Evolutionary conservation across 2,797 vertebrate species (phyloP), one percentile per base, ranked within the genome.

Genomic region (Merluccius polli): DNA sequence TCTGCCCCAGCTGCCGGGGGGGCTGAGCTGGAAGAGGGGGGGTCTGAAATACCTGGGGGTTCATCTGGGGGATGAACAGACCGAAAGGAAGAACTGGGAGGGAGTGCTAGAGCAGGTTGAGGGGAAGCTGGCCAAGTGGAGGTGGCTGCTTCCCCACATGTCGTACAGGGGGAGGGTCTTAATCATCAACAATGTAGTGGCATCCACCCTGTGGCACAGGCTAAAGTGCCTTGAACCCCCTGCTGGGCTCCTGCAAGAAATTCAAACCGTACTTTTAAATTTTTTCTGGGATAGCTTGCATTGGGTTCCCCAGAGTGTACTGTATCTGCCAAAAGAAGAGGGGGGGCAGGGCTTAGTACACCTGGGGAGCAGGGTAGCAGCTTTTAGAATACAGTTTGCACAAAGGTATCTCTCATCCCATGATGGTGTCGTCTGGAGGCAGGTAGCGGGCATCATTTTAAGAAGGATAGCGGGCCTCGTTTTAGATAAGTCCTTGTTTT

Each of bases 331-430:
- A 15, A 72, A 7, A 65, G 76, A 73, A 7, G 59, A 48, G 30
- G 63, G 63, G 36, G 71, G 71, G 18, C 76, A 73, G 38, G 65
- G 65, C 32, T 29, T 78, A 5, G 16, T 78, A 63, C 72, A 73
- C 16, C 41, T 8, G 41, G n/a, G n/a, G n/a, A n/a, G n/a, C n/a
- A n/a, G n/a, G n/a, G n/a, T n/a, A n/a, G n/a, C n/a, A n/a, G n/a
- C 41, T 48, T 44, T 2, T 72, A 32, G 48, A 71, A 33, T 11
- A 52, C 21, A n/a, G 32, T 38, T 0, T 24, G 33, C 11, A 41
- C 59, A 6, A 68, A 77, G 63, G 1, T 59, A 36, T 31, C 59
- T 24, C 59, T 69, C 24, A 15, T 69, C 0, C 36, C 68, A 5
- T 38, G 2, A 63, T 63, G n/a, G n/a, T n/a, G 4, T 63, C 4